These are phyloP conservation scores for Microplitis manilae DNA, from an alignment of 2,888 invertebrate genomes.

Conservation along the genomic window DNA sequence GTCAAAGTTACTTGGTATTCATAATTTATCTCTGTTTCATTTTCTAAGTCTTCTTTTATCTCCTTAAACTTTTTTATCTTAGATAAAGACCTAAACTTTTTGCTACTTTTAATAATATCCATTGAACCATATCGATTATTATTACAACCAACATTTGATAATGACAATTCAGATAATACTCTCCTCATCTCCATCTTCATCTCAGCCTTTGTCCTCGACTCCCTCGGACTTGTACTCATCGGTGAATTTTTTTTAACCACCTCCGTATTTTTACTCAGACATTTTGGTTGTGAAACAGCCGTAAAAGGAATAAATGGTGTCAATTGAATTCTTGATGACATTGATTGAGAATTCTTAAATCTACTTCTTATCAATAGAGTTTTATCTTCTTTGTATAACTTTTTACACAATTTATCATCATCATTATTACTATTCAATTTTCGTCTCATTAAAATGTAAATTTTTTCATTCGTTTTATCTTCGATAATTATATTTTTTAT, in stretches of 20 bases:
- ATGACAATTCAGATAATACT: conserved; percentile 46
- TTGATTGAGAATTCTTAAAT: conserved; percentile 46
- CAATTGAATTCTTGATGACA: conserved; percentile 25
- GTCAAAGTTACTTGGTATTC: background rate
- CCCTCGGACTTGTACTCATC: too few relatives aligned
- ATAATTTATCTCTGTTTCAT: conserved; percentile 8
- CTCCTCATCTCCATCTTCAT: conserved; percentile 5
- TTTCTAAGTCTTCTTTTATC: background rate
- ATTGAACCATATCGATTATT: conserved; percentile 42
- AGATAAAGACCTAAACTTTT: conserved; percentile 45
- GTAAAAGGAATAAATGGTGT: conserved; percentile 38
- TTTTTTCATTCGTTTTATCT: conserved; percentile 40
- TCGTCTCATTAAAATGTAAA: conserved; percentile 41
- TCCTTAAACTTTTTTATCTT: conserved; percentile 14
- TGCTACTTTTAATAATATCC: conserved; percentile 40
- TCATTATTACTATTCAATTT: conserved; percentile 21
- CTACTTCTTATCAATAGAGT: conserved; percentile 56
- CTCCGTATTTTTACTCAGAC: conserved; percentile 28
- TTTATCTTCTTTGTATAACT: conserved; percentile 46
- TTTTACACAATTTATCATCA: conserved; percentile 28
- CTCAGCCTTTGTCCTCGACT: too few relatives aligned
- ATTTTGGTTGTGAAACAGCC: conserved; percentile 37
- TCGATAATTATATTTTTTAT: conserved; percentile 47
- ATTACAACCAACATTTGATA: conserved; percentile 37
- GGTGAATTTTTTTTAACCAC: conserved; percentile 35